Conservation (phyloP, 1,140 invertebrate species). For the Piezodorus guildinii region DNA sequence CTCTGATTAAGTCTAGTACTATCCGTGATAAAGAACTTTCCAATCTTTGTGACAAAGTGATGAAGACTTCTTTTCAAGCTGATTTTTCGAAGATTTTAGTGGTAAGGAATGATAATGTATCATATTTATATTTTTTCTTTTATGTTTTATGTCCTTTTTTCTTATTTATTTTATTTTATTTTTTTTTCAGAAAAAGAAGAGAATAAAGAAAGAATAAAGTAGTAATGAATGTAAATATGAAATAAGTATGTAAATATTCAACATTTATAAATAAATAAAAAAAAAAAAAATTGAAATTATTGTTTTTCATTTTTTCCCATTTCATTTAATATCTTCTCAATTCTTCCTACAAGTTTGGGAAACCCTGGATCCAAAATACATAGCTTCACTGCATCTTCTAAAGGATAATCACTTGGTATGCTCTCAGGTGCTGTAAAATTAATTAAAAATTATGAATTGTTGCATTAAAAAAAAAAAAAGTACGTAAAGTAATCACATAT, state of each 20-base stretch:
- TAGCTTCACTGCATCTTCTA: conserved; percentile 24
- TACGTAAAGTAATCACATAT: no score
- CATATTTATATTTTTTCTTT: background rate
- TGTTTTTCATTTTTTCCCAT: no score
- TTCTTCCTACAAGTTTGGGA: conserved; percentile 7
- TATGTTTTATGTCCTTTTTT: background rate
- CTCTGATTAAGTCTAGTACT: background rate
- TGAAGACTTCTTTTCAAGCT: background rate
- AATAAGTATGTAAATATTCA: no score
- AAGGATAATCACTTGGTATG: conserved; percentile 7
- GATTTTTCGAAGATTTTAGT: background rate
- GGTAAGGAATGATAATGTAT: background rate
- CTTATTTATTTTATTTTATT: background rate
- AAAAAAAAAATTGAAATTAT: no score
- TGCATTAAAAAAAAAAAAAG: no score
- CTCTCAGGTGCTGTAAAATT: conserved; percentile 16
- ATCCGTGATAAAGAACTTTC: conserved; percentile 13
- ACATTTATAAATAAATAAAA: no score
- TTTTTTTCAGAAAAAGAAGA: background rate
- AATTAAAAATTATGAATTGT: no score
- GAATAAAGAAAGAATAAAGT: background rate
- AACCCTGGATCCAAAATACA: conserved; percentile 22
- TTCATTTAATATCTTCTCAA: conserved; percentile 12
- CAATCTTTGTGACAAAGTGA: conserved; percentile 9
- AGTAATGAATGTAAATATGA: no score